Evolutionary conservation across 2,888 invertebrate genomes (phyloP), one percentile per base, ranked within the genome.

Genomic region (Lithophane socia): DNA sequence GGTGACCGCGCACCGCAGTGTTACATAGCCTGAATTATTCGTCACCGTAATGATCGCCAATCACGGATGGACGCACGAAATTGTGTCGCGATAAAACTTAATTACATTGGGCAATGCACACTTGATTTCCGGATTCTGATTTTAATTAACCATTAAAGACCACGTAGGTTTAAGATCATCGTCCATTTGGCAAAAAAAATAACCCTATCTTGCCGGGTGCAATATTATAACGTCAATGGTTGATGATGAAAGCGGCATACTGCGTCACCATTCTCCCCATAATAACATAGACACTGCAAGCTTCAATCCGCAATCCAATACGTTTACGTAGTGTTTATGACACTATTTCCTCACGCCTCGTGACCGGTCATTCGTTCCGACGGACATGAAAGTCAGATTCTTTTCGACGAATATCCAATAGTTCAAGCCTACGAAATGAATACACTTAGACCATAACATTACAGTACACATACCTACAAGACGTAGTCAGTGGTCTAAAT

Each of bases 1-100:
- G 66, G 58, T 56, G 74, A 71, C 81, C 83, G 75, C 77, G 67
- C 29, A 64, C 79, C 72, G 67, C 82, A 77, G 77, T 78, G 77
- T 77, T 80, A 83, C 84, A 85, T 83, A 67, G 69, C 79, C 79
- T 80, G 73, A 86, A 87, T 85, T 85, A 86, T 79, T 81, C 74
- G 75, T 68, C 77, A 71, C 73, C 74, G 24, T 81, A 86, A 85
- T 86, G 75, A 84, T 84, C 65, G 73, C 76, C 78, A 78, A 83
- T 85, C 81, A 81, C 83, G 86, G 58, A 81, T 65, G 67, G 68
- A 70, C 78, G 56, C 64, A 29, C 37, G 37, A 74, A 85, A 76
- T 75, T 44, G 69, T 56, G 42, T 24, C 58, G 42, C 76, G 44
- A 79, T 78, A 61, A 66, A 73, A 71, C 70, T 70, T 75, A 70